Evolutionary conservation across 2,888 invertebrate species (phyloP).

Genomic region (Rotaria socialis): DNA sequence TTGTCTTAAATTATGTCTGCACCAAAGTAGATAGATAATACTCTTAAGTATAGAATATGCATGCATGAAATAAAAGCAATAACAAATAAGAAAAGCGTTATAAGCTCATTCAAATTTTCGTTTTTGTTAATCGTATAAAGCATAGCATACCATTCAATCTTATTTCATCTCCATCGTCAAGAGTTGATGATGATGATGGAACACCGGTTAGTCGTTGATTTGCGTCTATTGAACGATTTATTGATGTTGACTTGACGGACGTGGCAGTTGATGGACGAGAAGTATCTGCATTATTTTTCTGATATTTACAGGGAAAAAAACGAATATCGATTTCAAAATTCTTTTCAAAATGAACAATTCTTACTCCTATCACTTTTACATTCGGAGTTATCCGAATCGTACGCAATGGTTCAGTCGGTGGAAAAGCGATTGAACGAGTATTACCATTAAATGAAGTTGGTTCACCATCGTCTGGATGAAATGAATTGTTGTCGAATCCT

Average conservation of each 20-base stretch:
- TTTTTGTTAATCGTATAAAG: neutral
- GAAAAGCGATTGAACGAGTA: neutral
- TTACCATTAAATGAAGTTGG: neutral
- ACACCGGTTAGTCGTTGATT: neutral
- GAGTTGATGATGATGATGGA: neutral
- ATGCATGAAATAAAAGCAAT: neutral
- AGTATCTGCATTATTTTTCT: neutral
- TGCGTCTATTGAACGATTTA: neutral
- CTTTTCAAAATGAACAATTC: neutral
- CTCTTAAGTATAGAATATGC: neutral
- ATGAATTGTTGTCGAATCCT: conserved; percentile 32
- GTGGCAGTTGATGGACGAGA: conserved; percentile 1
- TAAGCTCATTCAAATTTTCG: neutral
- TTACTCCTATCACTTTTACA: neutral
- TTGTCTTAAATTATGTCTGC: neutral
- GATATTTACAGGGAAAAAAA: neutral
- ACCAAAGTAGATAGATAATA: neutral
- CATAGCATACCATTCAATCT: neutral
- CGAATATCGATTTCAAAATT: neutral
- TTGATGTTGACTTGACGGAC: neutral
- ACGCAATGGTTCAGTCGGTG: neutral
- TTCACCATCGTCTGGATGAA: conserved; percentile 20
- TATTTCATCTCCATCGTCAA: conserved; percentile 18
- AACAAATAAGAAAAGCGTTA: neutral
- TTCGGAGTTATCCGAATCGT: neutral